Evolutionary conservation across 2,797 vertebrate species (phyloP).

Genomic region (Danionella dracula): DNA sequence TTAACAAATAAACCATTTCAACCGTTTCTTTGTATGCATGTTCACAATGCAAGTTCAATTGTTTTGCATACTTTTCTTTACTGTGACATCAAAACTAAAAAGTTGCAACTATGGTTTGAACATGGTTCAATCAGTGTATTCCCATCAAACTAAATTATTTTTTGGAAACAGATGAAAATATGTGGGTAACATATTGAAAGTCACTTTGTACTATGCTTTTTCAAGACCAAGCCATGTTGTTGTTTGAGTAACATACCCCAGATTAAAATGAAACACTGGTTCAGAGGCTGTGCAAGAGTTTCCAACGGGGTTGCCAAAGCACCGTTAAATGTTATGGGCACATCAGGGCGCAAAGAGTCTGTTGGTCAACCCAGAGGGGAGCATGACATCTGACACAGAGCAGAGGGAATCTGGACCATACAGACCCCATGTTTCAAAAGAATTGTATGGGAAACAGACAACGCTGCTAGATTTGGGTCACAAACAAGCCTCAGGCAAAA

Average conservation of each 20-base stretch:
- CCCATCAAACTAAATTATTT: too few species aligned
- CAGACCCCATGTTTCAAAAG: conserved; percentile 68
- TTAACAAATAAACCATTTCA: too few species aligned
- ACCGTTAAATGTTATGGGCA: conserved; percentile 78
- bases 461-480: conserved; percentile 40
- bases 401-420: conserved; percentile 69
- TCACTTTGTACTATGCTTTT: too few species aligned
- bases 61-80: too few species aligned
- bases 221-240: too few species aligned
- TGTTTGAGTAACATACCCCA: conserved; percentile 50
- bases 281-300: conserved; percentile 70
- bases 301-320: conserved; percentile 73
- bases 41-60: too few species aligned
- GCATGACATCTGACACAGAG: conserved; percentile 76
- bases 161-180: too few species aligned
- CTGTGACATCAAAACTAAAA: too few species aligned
- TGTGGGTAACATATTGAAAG: too few species aligned
- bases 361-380: conserved; percentile 72
- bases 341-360: conserved; percentile 63
- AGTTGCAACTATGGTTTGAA: too few species aligned
- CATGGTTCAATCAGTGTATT: too few species aligned
- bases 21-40: too few species aligned
- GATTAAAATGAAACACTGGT: conserved; percentile 57
- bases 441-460: conserved; percentile 54
- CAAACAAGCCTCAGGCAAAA: conserved; percentile 48